Conservation (phyloP, 2,113 vertebrate species). For the Marmota flaviventris region DNA sequence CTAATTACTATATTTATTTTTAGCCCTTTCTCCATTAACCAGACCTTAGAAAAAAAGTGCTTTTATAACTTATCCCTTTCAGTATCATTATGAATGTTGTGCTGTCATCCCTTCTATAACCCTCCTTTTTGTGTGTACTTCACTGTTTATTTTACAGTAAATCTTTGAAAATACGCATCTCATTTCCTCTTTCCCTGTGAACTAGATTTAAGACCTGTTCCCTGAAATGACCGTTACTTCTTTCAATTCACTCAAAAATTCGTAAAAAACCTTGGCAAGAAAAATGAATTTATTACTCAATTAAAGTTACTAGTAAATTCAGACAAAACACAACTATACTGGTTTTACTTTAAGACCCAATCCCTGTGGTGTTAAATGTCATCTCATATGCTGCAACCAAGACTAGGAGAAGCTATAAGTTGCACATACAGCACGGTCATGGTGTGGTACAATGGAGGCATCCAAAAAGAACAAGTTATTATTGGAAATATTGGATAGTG, state of each 20-base stretch:
- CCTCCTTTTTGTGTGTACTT: not conserved
- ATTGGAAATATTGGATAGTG: not conserved
- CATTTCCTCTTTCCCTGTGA: not conserved
- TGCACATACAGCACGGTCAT: not conserved
- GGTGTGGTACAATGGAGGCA: not conserved
- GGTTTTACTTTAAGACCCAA: not conserved
- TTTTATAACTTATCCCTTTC: conserved; percentile 3
- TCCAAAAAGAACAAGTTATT: not conserved
- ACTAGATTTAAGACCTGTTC: conserved; percentile 36
- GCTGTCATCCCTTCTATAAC: not conserved
- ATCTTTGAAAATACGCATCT: conserved; percentile 54
- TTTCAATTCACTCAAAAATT: conserved; percentile 14
- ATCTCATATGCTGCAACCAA: not conserved
- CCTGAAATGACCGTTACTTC: not conserved
- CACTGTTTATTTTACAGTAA: conserved; percentile 44
- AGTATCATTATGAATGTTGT: not conserved
- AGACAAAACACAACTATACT: not conserved
- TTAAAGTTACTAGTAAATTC: conserved; percentile 26
- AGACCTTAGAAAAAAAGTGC: not conserved
- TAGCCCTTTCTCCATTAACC: conserved; percentile 43
- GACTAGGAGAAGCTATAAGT: not conserved
- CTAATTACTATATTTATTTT: conserved; percentile 63
- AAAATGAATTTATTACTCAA: conserved; percentile 44
- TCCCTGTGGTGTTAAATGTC: not conserved
- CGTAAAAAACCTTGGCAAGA: not conserved